Conservation (phyloP, 2,797 vertebrate genomes). For the Staurois parvus region DNA sequence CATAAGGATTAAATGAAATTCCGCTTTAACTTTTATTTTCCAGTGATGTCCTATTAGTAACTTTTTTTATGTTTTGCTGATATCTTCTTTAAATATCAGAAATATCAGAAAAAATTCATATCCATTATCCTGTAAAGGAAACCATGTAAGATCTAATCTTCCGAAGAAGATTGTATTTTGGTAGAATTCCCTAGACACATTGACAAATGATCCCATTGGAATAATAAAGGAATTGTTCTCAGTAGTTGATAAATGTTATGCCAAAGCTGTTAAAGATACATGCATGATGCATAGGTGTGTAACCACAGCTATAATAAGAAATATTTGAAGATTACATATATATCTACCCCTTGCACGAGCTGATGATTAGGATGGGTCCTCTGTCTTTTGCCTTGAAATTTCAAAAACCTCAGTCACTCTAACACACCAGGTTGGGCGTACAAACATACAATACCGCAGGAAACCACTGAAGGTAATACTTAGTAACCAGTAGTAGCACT, state of each 20-base stretch:
- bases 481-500: no score
- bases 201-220: slow-evolving; percentile 18
- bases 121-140: not conserved
- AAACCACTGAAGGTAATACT: no score
- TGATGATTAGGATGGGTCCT: no score
- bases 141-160: not conserved
- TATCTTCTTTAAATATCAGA: not conserved
- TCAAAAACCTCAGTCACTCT: no score
- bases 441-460: no score
- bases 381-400: no score
- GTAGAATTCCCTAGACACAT: not conserved
- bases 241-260: not conserved
- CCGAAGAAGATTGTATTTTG: not conserved
- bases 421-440: no score
- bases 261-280: not conserved
- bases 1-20: no score
- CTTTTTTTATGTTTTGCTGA: not conserved
- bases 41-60: no score
- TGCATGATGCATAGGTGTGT: slow-evolving; percentile 11
- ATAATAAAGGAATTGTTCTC: slow-evolving; percentile 8
- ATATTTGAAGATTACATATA: not conserved
- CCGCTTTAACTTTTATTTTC: no score
- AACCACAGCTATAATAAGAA: not conserved
- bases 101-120: not conserved
- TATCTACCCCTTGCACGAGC: no score